These are phyloP conservation scores for Leiothrix lutea DNA, from an alignment of 2,113 vertebrate species.

Conservation along the genomic window DNA sequence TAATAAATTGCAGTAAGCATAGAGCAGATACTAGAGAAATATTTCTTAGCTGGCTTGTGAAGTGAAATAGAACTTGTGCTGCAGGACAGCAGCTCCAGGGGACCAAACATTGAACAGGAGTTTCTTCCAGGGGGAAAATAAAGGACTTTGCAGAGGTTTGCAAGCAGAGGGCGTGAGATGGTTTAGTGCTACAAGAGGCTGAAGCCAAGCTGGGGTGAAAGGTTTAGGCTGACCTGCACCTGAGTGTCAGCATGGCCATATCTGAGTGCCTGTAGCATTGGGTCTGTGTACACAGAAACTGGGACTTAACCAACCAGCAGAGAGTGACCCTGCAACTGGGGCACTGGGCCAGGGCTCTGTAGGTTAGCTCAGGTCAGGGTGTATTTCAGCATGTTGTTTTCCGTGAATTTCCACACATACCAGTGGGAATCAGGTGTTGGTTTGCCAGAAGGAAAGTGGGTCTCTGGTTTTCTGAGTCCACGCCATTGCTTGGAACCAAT, in stretches of 20 bases:
- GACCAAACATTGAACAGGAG: background rate
- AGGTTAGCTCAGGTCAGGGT: background rate
- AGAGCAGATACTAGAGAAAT: background rate
- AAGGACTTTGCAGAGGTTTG: background rate
- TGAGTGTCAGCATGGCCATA: fast-evolving
- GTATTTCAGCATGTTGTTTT: background rate
- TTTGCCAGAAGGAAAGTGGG: background rate
- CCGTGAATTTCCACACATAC: background rate
- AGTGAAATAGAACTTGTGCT: background rate
- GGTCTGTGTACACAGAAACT: background rate
- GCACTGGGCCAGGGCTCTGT: background rate
- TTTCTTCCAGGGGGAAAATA: background rate
- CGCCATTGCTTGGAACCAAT: background rate
- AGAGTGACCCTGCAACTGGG: background rate
- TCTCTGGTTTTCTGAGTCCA: background rate
- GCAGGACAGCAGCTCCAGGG: background rate
- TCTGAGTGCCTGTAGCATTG: background rate
- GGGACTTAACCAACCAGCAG: background rate
- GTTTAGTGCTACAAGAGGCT: background rate
- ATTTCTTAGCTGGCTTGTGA: background rate
- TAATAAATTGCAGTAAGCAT: background rate
- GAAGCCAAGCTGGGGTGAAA: background rate
- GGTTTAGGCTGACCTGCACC: background rate
- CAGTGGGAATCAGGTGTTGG: background rate
- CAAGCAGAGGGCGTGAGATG: background rate